Evolutionary conservation across 2,888 invertebrate species (phyloP), one percentile per base, ranked within the genome.

Genomic region (Caenorhabditis sp.): DNA sequence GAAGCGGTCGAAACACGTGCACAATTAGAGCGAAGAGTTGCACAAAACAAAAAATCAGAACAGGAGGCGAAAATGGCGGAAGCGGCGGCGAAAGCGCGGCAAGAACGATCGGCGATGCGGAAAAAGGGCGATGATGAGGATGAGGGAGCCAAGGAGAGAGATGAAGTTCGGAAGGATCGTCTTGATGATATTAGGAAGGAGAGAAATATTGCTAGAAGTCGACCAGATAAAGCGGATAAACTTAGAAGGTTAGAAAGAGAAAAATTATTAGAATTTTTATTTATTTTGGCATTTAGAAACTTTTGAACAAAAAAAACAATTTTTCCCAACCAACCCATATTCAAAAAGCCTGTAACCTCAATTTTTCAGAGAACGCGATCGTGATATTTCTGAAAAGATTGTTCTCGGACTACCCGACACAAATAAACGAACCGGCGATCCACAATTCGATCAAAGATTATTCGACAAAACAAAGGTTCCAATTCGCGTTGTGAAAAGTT

Each of bases 381-480:
- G 99, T 3, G 99, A 99, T 87, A 95, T 99, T 69, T 96, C 95
- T 10, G 99, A 99, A 88, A 95, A 97, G 90, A 97, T 99, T 81
- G 99, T 99, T 0, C 91, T 99, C 17, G 97, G 97, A 0, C 89
- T 97, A 90, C 97, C 97, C 0, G 96, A 95, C 85, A 92, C 92
- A 0, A 76, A 80, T 54, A 78, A 78, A n/a, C 77, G 84, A 1
- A 69, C 77, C 21, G 85, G 83, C 14, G 90, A 90, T 60, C 88
- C 88, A 17, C 89, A 89, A 83, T 99, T 96, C 88, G 99, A 99
- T 89, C 95, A 96, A 88, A 90, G 99, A 37, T 90, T 99, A 17
- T 97, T 99, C 88, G 97, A 97, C 84, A 95, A 94, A 78, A 92
- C 87, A 37, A 89, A 88, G 88, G 89, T 89, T 76, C 62, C 62